These are phyloP conservation scores for Lydus trimaculatus DNA, from an alignment of 2,888 invertebrate genomes.

Conservation along the genomic window DNA sequence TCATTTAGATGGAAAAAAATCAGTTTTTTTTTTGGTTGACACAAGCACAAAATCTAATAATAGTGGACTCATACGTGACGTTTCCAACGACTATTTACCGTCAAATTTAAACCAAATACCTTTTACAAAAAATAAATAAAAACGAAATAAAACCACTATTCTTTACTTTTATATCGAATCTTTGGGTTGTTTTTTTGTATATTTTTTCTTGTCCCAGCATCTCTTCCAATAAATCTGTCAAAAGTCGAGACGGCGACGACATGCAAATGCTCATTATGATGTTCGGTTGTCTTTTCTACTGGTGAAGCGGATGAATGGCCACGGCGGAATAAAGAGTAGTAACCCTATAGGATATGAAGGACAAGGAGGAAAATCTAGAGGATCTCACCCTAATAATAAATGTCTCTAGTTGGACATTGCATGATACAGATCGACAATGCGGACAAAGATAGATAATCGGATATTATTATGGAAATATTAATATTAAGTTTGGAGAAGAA, in stretches of 20 bases:
- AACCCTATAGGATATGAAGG: neutral
- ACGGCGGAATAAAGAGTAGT: neutral
- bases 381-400: neutral
- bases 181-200: neutral
- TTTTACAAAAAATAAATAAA: neutral
- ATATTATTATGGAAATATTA: conserved; percentile 62
- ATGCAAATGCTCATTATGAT: conserved; percentile 56
- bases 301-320: conserved; percentile 24
- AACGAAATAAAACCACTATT: neutral
- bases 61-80: neutral
- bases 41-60: neutral
- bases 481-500: conserved; percentile 55
- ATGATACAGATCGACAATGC: neutral
- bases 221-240: conserved; percentile 61
- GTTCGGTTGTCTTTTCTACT: conserved; percentile 28
- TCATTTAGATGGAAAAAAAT: neutral
- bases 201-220: neutral
- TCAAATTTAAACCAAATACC: neutral
- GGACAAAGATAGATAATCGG: conserved; percentile 46
- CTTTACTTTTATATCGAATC: neutral
- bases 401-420: neutral
- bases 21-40: neutral
- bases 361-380: neutral
- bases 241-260: conserved; percentile 47
- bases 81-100: neutral